Conservation (phyloP, 2,888 invertebrate genomes). For the Pammene aurita region DNA sequence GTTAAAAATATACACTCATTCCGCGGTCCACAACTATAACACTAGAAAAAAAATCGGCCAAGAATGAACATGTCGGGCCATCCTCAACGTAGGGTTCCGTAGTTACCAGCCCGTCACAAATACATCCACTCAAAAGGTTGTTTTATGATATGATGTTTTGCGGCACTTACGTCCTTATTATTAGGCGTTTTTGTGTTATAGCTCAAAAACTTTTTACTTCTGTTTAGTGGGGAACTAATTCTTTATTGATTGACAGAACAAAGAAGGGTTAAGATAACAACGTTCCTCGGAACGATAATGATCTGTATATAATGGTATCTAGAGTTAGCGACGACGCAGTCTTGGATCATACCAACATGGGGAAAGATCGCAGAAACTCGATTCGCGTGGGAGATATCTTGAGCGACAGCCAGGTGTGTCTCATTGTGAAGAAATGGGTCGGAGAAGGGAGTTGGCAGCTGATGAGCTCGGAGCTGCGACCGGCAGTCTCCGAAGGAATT, state of each 20-base stretch:
- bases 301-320: constrained; percentile 19
- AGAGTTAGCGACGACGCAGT: constrained; percentile 12
- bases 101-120: too few relatives aligned
- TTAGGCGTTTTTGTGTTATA: too few relatives aligned
- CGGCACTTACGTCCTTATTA: too few relatives aligned
- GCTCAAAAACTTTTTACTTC: too few relatives aligned
- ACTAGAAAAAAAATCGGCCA: too few relatives aligned
- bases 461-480: constrained; percentile 50
- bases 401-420: constrained; percentile 53
- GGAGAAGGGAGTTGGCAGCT: constrained; percentile 47
- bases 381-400: constrained; percentile 52
- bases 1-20: too few relatives aligned
- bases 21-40: too few relatives aligned
- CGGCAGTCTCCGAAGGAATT: constrained; percentile 59
- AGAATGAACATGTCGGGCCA: too few relatives aligned
- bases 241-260: constrained; percentile 28
- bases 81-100: too few relatives aligned
- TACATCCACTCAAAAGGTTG: too few relatives aligned
- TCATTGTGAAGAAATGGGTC: constrained; percentile 50
- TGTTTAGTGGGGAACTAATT: too few relatives aligned
- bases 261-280: constrained; percentile 19
- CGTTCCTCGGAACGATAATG: constrained; percentile 2
- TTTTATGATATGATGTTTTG: too few relatives aligned
- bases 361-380: constrained; percentile 24
- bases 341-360: constrained; percentile 16